Evolutionary conservation across 2,797 vertebrate species (phyloP), one percentile per base, ranked within the genome.

Genomic region (Coluber constrictor): DNA sequence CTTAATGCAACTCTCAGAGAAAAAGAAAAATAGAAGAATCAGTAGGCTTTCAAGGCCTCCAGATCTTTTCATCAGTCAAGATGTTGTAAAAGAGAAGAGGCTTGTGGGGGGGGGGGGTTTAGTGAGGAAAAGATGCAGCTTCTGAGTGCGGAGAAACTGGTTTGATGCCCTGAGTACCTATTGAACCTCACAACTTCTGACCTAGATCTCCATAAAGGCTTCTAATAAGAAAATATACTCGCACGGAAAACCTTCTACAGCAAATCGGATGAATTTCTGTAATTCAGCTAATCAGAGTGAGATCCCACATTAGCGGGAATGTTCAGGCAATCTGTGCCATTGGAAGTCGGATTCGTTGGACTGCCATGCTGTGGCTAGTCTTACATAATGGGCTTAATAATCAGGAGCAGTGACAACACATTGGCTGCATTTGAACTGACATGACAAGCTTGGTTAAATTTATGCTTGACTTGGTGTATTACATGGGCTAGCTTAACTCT

Each of bases 51-150:
- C 32, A 37, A 74, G 16, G 3, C 32, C 32, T 74, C 70, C 70
- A 74, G 32, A 10, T 37, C 70, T 37, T 7, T 37, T 37, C 70
- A 74, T 74, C 32, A 37, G 70, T 32, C 32, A 37, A 74, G 70
- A 74, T 37, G 16, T 37, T 1, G 0, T 74, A 37, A 74, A 37
- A 74, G 16, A 74, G 7, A 74, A 74, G 16, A 0, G n/a, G 66
- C 11, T 4, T n/a, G 27, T 1, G 1, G 4, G 3, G 2, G 2
- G 6, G 6, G 3, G 13, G 2, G 37, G n/a, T n/a, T 37, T 2
- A 37, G 29, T 66, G 63, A 66, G 29, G 16, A 74, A 37, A 37
- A 74, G 32, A 74, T 74, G 70, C 16, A 16, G 70, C 32, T 16
- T 37, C 32, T 0, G 70, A 74, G 16, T 37, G 70, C 32, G 7